Evolutionary conservation across 1,140 invertebrate genomes (phyloP), one percentile per base, ranked within the genome.

Genomic region (Drosophila pruinosa): DNA sequence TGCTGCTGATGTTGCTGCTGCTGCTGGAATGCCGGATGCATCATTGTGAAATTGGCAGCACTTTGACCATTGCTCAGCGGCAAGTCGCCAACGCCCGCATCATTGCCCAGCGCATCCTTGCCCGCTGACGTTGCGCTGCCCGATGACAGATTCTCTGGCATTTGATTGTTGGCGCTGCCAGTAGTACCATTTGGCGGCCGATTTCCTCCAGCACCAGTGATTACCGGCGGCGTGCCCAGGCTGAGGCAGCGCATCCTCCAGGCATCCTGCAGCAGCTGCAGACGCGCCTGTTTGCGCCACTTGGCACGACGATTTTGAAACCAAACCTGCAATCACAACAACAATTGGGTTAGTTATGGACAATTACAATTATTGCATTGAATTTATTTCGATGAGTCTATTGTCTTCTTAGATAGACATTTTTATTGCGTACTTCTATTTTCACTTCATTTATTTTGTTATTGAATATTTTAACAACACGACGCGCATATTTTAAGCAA

Each of bases 271-370:
- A 97, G 92, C 26, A 97, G 92, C 80, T 97, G 96, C 24, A 97
- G 92, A 10, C 96, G 93, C 1, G 96, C 96, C 85, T 97, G 96
- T 82, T 97, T 97, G 24, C 96, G 93, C 96, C 96, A 97, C 89
- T 97, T 97, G 7, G 96, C 96, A 53, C 96, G 92, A n/a, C 96
- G 93, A 85, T 97, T 97, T 93, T 97, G 96, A 91, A 97, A 97
- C 96, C 96, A 97, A n/a, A 97, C 96, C 96, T 96, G 50, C 6
- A 61, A 58, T n/a, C n/a, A 56, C 15, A 48, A 26, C n/a, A 58
- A 39, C 10, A 15, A 28, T n/a, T n/a, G 12, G 4, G 2, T 14
- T 17, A 5, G 38, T 6, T 39, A 38, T 38, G 5, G 6, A n/a
- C n/a, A 36, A 36, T 36, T 36, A 6, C 4, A n/a, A 36, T 10